Evolutionary conservation across 1,140 invertebrate genomes (phyloP).

Genomic region (Steinernema khuongi): DNA sequence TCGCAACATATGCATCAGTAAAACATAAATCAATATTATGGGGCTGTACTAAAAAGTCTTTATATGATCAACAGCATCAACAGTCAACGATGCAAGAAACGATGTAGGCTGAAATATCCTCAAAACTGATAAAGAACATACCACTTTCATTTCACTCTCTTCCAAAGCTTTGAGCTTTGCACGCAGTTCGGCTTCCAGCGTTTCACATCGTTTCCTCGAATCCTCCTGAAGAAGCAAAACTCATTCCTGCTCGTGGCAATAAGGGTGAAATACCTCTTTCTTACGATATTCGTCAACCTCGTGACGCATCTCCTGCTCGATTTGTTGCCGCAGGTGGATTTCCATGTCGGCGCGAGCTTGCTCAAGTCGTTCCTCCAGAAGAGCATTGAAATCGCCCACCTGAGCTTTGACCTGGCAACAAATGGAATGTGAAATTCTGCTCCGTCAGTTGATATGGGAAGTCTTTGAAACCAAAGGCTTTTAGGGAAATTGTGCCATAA

Average conservation of each 20-base stretch:
- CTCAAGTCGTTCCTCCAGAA: slow-evolving; percentile 39
- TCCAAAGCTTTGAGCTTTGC: slow-evolving; percentile 39
- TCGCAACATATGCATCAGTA: slow-evolving; percentile 9
- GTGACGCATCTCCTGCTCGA: slow-evolving; percentile 41
- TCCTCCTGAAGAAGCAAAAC: slow-evolving; percentile 35
- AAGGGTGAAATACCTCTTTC: slow-evolving; percentile 31
- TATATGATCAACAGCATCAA: background rate
- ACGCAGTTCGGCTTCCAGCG: slow-evolving; percentile 34
- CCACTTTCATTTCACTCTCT: slow-evolving; percentile 43
- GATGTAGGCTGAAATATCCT: background rate
- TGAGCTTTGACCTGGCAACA: slow-evolving; percentile 38
- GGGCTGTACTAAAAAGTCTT: background rate
- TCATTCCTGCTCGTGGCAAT: background rate
- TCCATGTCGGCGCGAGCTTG: slow-evolving; percentile 43
- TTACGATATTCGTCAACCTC: slow-evolving; percentile 41
- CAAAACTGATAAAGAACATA: slow-evolving; percentile 24
- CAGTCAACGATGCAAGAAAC: background rate
- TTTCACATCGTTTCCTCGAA: slow-evolving; percentile 37
- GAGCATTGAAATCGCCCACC: slow-evolving; percentile 39
- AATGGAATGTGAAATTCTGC: slow-evolving; percentile 17
- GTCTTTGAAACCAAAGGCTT: no score
- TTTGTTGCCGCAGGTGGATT: slow-evolving; percentile 37
- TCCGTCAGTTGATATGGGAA: background rate
- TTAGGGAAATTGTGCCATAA: no score
- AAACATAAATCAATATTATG: background rate